Percentiles rank a stretch among this genome's conserved stretches.
Conservation (phyloP, 2,888 invertebrate species). For the Philereme vetulata region DNA sequence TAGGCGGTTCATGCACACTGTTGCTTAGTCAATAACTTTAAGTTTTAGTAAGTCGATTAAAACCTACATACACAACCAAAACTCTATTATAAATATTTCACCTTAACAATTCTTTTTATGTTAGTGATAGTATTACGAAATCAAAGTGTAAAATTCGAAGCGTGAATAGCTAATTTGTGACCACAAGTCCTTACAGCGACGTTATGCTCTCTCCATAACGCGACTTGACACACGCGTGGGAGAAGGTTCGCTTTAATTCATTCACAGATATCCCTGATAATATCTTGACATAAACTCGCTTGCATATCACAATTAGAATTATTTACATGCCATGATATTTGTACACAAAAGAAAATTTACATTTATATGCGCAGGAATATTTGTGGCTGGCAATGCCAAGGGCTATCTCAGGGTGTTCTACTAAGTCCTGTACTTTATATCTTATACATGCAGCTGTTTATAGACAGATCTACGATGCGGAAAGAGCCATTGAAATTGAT, state of each 20-base stretch:
- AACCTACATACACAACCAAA: too few relatives aligned
- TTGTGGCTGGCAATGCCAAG: slow-evolving; percentile 16
- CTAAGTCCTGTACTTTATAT: slow-evolving; percentile 24
- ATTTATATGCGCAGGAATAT: slow-evolving; percentile 21
- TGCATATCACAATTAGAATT: slow-evolving; percentile 37
- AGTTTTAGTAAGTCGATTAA: too few relatives aligned
- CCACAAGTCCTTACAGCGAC: slow-evolving; percentile 19
- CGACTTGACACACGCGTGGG: slow-evolving; percentile 40
- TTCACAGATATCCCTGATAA: slow-evolving; percentile 36
- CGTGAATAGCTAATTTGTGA: slow-evolving; percentile 17
- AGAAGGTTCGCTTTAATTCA: slow-evolving; percentile 40
- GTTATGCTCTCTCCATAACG: slow-evolving; percentile 27
- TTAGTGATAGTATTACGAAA: neutral
- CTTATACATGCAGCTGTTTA: slow-evolving; percentile 10
- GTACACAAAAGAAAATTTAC: slow-evolving; percentile 31
- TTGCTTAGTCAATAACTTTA: too few relatives aligned
- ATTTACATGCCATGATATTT: slow-evolving; percentile 29
- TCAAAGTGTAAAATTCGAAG: neutral
- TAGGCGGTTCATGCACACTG: too few relatives aligned
- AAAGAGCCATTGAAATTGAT: slow-evolving; percentile 31
- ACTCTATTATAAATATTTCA: too few relatives aligned
- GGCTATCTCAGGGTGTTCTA: slow-evolving; percentile 23
- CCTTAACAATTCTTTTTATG: neutral
- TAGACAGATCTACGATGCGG: slow-evolving; percentile 29
- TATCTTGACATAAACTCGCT: slow-evolving; percentile 34